A percentile compares a stretch with the other conserved stretches of the same genome.
These are phyloP conservation scores for Calliopsis andreniformis DNA, from an alignment of 1,140 invertebrate species.

Conservation along the genomic window DNA sequence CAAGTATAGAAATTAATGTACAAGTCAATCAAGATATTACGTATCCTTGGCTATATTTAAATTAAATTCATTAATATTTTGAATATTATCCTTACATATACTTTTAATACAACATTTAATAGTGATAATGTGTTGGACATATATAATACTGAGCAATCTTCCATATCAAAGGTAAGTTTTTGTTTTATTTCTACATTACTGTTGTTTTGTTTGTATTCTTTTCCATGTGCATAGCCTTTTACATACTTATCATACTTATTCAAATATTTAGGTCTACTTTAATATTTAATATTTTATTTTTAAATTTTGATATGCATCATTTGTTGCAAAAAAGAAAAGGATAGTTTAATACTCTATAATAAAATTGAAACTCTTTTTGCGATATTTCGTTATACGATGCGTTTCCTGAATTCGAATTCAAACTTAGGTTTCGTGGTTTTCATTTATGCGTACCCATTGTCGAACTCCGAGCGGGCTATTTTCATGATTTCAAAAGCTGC, in stretches of 20 bases:
- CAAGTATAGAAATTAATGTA: neutral
- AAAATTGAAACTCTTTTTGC: neutral
- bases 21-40: neutral
- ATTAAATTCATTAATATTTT: neutral
- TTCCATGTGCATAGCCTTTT: neutral
- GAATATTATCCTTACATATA: slow-evolving; percentile 33
- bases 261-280: slow-evolving; percentile 6
- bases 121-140: slow-evolving; percentile 71
- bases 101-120: slow-evolving; percentile 6
- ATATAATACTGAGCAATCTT: slow-evolving; percentile 63
- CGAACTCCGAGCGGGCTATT: slow-evolving; percentile 28
- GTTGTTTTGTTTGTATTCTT: neutral
- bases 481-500: slow-evolving; percentile 41
- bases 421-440: neutral
- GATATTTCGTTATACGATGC: neutral
- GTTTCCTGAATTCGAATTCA: neutral
- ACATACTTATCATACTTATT: slow-evolving; percentile 18
- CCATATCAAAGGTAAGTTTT: slow-evolving; percentile 63
- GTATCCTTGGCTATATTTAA: slow-evolving; percentile 66
- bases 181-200: neutral
- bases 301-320: neutral
- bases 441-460: neutral
- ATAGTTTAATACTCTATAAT: neutral
- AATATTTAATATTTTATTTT: neutral
- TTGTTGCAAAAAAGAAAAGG: neutral